These are phyloP conservation scores for Lampris incognitus DNA, from an alignment of 2,113 vertebrate genomes.

Conservation along the genomic window DNA sequence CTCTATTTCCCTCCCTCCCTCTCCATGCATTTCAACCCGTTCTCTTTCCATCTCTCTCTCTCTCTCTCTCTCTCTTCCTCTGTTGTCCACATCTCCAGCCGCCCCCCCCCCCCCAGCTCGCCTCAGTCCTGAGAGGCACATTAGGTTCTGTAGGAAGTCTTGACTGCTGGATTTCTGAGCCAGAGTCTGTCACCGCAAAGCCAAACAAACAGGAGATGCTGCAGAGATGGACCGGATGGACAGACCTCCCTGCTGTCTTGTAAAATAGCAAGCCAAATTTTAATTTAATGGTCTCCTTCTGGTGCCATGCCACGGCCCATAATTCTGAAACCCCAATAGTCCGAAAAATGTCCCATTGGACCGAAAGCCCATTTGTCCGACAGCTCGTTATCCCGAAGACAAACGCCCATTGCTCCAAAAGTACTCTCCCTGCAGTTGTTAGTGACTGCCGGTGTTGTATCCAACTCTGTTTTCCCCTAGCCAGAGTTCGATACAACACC, in stretches of 20 bases:
- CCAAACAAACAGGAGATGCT: slow-evolving; percentile 61
- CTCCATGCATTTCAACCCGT: slow-evolving; percentile 42
- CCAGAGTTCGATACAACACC: too few relatives aligned
- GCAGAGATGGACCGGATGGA: slow-evolving; percentile 38
- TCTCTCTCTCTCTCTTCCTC: slow-evolving; percentile 36
- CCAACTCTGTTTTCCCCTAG: too few relatives aligned
- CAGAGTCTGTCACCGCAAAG: slow-evolving; percentile 51
- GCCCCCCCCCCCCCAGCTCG: slow-evolving; percentile 29
- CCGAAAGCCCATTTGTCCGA: too few relatives aligned
- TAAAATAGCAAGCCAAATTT: slow-evolving; percentile 54
- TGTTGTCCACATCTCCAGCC: too few relatives aligned
- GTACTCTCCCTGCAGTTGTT: background rate
- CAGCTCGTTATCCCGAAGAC: too few relatives aligned
- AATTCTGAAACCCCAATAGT: too few relatives aligned
- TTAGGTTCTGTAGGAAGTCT: slow-evolving; percentile 41
- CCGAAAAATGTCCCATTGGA: too few relatives aligned
- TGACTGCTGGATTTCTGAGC: slow-evolving; percentile 33
- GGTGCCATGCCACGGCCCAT: background rate
- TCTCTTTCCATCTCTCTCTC: slow-evolving; percentile 8
- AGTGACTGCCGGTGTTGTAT: too few relatives aligned
- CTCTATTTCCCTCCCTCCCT: slow-evolving; percentile 41
- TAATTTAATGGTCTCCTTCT: slow-evolving; percentile 53
- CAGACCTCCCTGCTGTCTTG: slow-evolving; percentile 55
- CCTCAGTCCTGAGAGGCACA: slow-evolving; percentile 41
- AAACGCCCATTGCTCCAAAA: too few relatives aligned